These are phyloP conservation scores for Diceros bicornis DNA, from an alignment of 2,797 vertebrate species.

Conservation along the genomic window DNA sequence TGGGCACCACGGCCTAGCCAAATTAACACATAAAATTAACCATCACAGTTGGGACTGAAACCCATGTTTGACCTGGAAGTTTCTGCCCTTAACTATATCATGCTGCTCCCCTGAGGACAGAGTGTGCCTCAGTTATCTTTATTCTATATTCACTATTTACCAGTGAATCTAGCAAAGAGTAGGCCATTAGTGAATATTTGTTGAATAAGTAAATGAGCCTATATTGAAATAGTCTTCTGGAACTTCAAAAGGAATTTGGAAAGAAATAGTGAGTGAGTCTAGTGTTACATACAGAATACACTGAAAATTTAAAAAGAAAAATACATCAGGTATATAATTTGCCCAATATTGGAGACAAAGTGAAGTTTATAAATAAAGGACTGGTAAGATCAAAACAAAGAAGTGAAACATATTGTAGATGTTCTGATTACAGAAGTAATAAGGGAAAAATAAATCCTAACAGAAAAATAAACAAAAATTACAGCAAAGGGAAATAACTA, in stretches of 20 bases:
- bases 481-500: constrained; percentile 12
- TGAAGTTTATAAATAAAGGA: constrained; percentile 25
- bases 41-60: not conserved
- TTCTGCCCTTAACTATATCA: not conserved
- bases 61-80: not conserved
- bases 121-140: not conserved
- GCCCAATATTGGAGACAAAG: not conserved
- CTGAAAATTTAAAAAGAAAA: constrained; percentile 20
- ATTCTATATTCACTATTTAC: not conserved
- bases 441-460: constrained; percentile 1
- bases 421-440: not conserved
- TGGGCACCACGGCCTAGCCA: not conserved
- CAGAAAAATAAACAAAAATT: constrained; percentile 30
- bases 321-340: not conserved
- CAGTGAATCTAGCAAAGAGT: not conserved
- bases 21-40: not conserved
- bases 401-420: not conserved
- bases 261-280: not conserved
- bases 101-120: not conserved
- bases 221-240: not conserved
- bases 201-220: not conserved
- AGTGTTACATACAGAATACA: not conserved
- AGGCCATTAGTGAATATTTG: not conserved
- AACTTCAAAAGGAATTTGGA: constrained; percentile 22
- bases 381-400: not conserved